Conservation (phyloP, 2,113 vertebrate genomes). For the Aleadryas rufinucha region DNA sequence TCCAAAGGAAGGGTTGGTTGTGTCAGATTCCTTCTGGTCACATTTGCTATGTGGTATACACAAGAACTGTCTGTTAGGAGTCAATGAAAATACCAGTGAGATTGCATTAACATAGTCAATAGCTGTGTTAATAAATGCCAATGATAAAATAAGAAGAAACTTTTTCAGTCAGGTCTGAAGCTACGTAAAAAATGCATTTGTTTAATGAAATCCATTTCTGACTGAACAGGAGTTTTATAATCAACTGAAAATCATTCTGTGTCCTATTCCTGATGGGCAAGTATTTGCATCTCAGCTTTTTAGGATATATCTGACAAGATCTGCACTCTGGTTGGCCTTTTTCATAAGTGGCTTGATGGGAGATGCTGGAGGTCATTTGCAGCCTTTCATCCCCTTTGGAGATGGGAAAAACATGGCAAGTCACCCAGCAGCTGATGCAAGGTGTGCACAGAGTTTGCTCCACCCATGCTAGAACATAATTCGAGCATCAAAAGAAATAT, state of each 20-base stretch:
- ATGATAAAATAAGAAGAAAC: slow-evolving; percentile 32
- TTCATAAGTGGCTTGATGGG: neutral
- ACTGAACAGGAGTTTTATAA: neutral
- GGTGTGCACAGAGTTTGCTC: neutral
- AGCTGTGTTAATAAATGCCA: slow-evolving; percentile 57
- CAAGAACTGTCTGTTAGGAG: slow-evolving; percentile 58
- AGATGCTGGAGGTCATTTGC: neutral
- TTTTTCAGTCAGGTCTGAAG: slow-evolving; percentile 17
- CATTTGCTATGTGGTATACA: neutral
- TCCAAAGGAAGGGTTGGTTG: slow-evolving; percentile 14
- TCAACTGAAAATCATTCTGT: neutral
- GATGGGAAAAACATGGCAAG: neutral
- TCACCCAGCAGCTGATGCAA: neutral
- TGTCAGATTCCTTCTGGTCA: slow-evolving; percentile 14
- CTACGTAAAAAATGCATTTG: neutral
- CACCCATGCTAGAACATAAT: neutral
- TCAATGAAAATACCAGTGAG: slow-evolving; percentile 51
- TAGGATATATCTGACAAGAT: neutral
- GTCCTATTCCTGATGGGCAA: neutral
- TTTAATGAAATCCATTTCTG: slow-evolving; percentile 12
- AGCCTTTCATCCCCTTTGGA: neutral
- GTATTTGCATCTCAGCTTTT: neutral
- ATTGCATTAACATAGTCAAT: slow-evolving; percentile 61
- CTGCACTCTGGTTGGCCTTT: neutral
- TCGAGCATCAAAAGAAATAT: neutral